phyloP scores from a whole-genome alignment of 2,888 invertebrate species.

The Polydrusus cervinus region DNA sequence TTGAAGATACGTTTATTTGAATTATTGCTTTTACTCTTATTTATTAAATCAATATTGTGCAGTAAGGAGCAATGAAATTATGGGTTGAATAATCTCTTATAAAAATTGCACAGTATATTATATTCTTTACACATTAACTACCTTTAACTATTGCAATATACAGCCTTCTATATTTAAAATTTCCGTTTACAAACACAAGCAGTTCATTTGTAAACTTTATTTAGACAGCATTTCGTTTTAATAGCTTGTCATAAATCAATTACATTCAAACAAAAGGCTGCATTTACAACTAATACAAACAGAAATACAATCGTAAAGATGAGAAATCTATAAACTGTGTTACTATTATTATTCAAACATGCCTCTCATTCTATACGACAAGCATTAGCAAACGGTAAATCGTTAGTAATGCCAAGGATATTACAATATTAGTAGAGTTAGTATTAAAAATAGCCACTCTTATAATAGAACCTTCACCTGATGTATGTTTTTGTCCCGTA shows the following conservation, averaged over 20 bases:
- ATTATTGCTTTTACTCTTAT: too few relatives aligned
- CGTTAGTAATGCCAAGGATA: slow-evolving; percentile 48
- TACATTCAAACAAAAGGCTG: slow-evolving; percentile 1
- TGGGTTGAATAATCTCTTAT: too few relatives aligned
- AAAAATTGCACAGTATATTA: too few relatives aligned
- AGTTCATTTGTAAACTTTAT: not conserved
- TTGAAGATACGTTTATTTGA: too few relatives aligned
- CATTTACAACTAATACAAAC: slow-evolving; percentile 6
- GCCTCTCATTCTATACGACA: slow-evolving; percentile 16
- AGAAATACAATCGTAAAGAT: slow-evolving; percentile 4
- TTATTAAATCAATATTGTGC: too few relatives aligned
- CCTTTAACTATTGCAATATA: not conserved
- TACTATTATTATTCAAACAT: slow-evolving; percentile 5
- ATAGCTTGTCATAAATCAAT: slow-evolving; percentile 2
- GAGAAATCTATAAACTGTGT: not conserved
- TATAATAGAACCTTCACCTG: slow-evolving; percentile 55
- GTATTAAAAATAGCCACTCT: slow-evolving; percentile 49
- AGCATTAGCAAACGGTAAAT: slow-evolving; percentile 29
- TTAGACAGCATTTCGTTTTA: not conserved
- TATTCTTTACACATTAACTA: too few relatives aligned
- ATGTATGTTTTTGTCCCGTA: slow-evolving; percentile 45
- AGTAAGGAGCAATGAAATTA: too few relatives aligned
- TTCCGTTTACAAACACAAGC: not conserved
- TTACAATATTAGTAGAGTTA: slow-evolving; percentile 41
- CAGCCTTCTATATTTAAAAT: not conserved